These are phyloP conservation scores for Lamellibrachia satsuma DNA, from an alignment of 2,888 invertebrate species.

Conservation along the genomic window DNA sequence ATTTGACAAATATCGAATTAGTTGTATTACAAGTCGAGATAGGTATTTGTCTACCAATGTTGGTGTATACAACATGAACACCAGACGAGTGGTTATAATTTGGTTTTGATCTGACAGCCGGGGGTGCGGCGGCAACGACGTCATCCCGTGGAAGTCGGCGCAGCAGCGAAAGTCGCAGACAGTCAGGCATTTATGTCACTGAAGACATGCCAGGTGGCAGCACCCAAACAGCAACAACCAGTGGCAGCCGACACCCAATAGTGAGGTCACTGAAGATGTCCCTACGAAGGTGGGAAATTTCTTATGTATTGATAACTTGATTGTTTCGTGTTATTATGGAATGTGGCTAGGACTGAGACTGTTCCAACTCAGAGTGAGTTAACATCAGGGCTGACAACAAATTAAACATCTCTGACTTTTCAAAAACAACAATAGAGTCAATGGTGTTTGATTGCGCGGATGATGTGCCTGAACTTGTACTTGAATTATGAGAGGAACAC, in stretches of 20 bases:
- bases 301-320: too few species aligned
- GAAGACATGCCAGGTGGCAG: conserved; percentile 7
- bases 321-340: too few species aligned
- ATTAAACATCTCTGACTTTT: too few species aligned
- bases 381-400: too few species aligned
- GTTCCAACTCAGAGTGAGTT: too few species aligned
- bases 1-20: too few species aligned
- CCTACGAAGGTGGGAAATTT: not conserved
- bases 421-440: too few species aligned
- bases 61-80: not conserved
- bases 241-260: not conserved
- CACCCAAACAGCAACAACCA: not conserved
- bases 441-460: not conserved
- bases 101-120: not conserved
- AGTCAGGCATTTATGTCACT: not conserved
- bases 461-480: not conserved
- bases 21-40: not conserved
- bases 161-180: not conserved
- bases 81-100: not conserved
- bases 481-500: not conserved
- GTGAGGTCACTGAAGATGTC: not conserved
- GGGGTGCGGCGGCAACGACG: not conserved
- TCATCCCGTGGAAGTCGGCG: not conserved
- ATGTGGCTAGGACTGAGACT: too few species aligned
- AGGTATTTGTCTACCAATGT: not conserved